These are phyloP conservation scores for Drosophila persimilis DNA, from an alignment of 1,140 invertebrate genomes.

Conservation along the genomic window DNA sequence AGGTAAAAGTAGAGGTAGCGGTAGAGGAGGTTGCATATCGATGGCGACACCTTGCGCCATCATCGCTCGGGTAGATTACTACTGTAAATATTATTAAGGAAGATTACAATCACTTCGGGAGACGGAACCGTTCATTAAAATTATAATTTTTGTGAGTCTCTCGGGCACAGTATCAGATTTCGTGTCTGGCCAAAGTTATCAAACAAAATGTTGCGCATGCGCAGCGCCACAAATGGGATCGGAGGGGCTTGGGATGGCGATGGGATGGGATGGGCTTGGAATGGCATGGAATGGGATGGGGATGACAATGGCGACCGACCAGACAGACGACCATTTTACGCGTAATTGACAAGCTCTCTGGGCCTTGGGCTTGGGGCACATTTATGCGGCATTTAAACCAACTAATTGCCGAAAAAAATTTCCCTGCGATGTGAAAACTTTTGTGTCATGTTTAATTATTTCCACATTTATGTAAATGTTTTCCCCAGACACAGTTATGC, in stretches of 20 bases:
- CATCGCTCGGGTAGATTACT: conserved; percentile 72
- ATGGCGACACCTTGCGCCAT: conserved; percentile 66
- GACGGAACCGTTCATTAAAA: conserved; percentile 73
- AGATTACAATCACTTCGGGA: conserved; percentile 67
- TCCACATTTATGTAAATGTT: conserved; percentile 78
- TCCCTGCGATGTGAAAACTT: conserved; percentile 63
- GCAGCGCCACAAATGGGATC: conserved; percentile 30
- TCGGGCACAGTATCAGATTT: conserved; percentile 60
- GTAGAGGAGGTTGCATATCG: conserved; percentile 19
- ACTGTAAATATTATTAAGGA: conserved; percentile 80
- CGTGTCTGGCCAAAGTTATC: conserved; percentile 38
- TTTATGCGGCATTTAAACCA: conserved; percentile 82
- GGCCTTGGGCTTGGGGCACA: conserved; percentile 39
- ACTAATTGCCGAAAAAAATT: conserved; percentile 73
- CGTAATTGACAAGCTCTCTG: conserved; percentile 73
- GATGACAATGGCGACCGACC: conserved; percentile 33
- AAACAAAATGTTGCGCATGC: conserved; percentile 62
- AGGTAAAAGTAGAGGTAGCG: too few relatives aligned
- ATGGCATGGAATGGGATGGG: neutral
- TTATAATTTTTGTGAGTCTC: conserved; percentile 37
- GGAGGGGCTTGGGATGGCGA: neutral
- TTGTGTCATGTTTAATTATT: conserved; percentile 80
- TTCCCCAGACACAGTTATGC: conserved; percentile 55
- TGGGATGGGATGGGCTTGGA: neutral
- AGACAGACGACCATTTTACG: conserved; percentile 53